These are phyloP conservation scores for Eulemur mongoz DNA, from an alignment of 2,797 vertebrate species.

Conservation along the genomic window DNA sequence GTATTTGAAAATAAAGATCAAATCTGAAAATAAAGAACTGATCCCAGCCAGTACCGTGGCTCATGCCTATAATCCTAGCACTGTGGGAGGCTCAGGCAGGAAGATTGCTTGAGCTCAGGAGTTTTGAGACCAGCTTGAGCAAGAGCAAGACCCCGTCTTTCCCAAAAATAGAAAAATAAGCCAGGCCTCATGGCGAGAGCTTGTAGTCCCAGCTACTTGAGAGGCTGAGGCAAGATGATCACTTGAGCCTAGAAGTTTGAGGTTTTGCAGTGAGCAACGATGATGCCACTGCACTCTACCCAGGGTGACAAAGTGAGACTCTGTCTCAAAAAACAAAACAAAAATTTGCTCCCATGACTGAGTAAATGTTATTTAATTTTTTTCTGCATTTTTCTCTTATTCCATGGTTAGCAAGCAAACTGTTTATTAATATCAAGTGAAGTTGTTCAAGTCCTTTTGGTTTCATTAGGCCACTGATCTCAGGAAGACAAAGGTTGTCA, in stretches of 20 bases:
- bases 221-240: no score
- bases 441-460: background rate
- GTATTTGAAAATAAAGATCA: conserved; percentile 7
- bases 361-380: background rate
- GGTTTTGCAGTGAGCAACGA: no score
- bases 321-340: background rate
- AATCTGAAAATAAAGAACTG: conserved; percentile 9
- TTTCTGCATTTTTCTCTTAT: background rate
- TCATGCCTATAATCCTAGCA: background rate
- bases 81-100: background rate
- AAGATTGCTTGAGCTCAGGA: background rate
- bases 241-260: no score
- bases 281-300: no score
- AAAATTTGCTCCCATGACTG: background rate
- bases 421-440: background rate
- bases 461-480: background rate
- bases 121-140: background rate
- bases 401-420: background rate
- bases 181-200: no score
- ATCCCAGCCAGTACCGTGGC: background rate
- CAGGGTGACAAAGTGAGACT: background rate
- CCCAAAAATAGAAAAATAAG: no score
- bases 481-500: background rate
- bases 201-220: no score
- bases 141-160: background rate